Evolutionary conservation across 2,797 vertebrate species (phyloP).

Genomic region (Danio tinwini): DNA sequence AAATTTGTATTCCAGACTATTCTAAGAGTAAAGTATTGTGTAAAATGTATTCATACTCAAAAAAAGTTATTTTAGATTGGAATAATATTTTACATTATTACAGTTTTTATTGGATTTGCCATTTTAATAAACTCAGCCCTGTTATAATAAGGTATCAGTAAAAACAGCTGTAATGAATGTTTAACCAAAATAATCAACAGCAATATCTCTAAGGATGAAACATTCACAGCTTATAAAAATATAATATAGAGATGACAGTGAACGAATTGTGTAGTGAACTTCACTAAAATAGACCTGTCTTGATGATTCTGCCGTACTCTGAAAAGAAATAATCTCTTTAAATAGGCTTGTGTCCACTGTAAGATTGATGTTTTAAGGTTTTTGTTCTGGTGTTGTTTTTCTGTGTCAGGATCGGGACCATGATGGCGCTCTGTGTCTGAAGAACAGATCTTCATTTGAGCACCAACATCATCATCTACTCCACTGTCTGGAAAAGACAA

Average conservation of each 20-base stretch:
- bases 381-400: slow-evolving; percentile 25
- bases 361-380: slow-evolving; percentile 14
- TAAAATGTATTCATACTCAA: too few relatives aligned
- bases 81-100: too few relatives aligned
- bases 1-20: too few relatives aligned
- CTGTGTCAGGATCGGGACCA: slow-evolving; percentile 69
- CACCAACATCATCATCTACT: slow-evolving; percentile 82
- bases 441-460: slow-evolving; percentile 80
- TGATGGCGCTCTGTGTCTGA: slow-evolving; percentile 70
- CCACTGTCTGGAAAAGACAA: slow-evolving; percentile 83
- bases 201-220: background rate
- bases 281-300: background rate
- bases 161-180: too few relatives aligned
- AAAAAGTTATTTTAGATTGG: too few relatives aligned
- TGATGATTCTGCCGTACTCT: slow-evolving; percentile 25
- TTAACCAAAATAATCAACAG: background rate
- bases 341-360: slow-evolving; percentile 37
- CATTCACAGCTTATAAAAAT: too few relatives aligned
- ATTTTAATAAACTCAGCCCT: too few relatives aligned
- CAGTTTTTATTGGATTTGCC: too few relatives aligned
- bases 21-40: too few relatives aligned
- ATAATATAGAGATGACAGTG: background rate
- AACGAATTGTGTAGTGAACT: background rate
- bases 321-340: slow-evolving; percentile 43
- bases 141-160: too few relatives aligned